A percentile compares a stretch with the other conserved stretches of the same genome.
Conservation (phyloP, 1,140 invertebrate species). For the Papilio dardanus region DNA sequence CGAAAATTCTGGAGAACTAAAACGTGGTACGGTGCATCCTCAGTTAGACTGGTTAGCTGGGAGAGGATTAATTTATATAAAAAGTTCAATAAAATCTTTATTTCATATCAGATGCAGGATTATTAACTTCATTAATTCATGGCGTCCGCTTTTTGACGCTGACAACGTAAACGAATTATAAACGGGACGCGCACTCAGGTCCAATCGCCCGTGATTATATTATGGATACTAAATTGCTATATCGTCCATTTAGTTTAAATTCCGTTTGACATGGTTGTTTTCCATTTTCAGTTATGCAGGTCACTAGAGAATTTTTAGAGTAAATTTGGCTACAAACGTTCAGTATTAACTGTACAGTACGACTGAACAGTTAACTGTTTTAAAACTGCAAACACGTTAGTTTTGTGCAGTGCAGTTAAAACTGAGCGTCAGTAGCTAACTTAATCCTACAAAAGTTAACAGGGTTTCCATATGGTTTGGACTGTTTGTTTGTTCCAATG, state of each 20-base stretch:
- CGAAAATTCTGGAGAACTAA: too few relatives aligned
- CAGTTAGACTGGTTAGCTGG: too few relatives aligned
- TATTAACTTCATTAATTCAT: conserved; percentile 17
- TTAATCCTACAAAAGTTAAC: too few relatives aligned
- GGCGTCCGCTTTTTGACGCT: conserved; percentile 26
- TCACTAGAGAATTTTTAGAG: not conserved
- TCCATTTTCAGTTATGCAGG: not conserved
- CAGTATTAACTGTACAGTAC: too few relatives aligned
- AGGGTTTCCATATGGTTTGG: too few relatives aligned
- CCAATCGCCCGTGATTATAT: not conserved
- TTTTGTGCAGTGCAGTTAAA: too few relatives aligned
- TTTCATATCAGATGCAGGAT: not conserved
- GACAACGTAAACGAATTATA: conserved; percentile 18
- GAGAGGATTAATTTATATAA: too few relatives aligned
- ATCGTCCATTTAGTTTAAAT: conserved; percentile 6
- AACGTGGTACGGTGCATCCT: too few relatives aligned
- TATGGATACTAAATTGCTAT: conserved; percentile 13
- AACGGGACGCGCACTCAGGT: conserved; percentile 3
- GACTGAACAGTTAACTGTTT: too few relatives aligned
- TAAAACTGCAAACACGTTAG: too few relatives aligned
- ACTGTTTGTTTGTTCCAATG: too few relatives aligned
- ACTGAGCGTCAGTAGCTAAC: too few relatives aligned
- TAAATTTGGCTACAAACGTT: not conserved
- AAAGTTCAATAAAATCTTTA: not conserved
- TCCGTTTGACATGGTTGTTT: conserved; percentile 15